Base-by-base conservation (phyloP, 30 jellyfish, hydroid and myxozoan species). In the Thelohanellus kitauei region DNA sequence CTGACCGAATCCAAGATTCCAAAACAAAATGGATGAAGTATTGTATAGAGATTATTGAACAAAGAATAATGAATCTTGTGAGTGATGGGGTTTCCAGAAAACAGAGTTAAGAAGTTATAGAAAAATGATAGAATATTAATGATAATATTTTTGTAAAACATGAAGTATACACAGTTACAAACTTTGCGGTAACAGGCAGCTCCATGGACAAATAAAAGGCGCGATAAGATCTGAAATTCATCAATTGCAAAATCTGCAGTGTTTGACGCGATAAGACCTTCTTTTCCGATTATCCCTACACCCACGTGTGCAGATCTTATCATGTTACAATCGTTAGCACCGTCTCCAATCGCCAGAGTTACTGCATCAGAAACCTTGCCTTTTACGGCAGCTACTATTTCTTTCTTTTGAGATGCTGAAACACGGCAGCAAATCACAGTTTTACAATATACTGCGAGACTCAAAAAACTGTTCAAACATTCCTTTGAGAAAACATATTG, bases 261-360 rank as follows among this genome's bases (percentile, higher is more conserved):
- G 14, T 60, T 53, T 48, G 64, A 87, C 14, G 93, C 93, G 40
- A 60, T 87, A 54, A 83, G 48, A 23, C 93, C 93, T 43, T 73
- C 93, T 53, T 64, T 65, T 11, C 93, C 93, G 43, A 87, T 73
- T 34, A 73, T 73, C 17, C 93, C 93, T 35, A 73, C 69, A 11
- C 93, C 93, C 35, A 73, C 58, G 48, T 73, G 86, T 1, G 93
- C 93, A 35, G 93, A 85, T 78, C 59, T 85, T 18, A 68, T 68
- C 91, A 68, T 68, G 38, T 86, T 52, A 62, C 61, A 84, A 47
- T 68, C 91, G 50, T 68, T 68, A 2, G 86, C 91, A 5, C 91
- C 91, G 44, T 68, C 91, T 2, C 91, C 91, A 21, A 68, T 53
- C 1, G 91, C 91, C 18, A 68, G 61, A 13, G 91, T 68, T 8